Evolutionary conservation across 2,797 vertebrate genomes (phyloP), one percentile per base, ranked within the genome.

Genomic region (Liparis tanakae): DNA sequence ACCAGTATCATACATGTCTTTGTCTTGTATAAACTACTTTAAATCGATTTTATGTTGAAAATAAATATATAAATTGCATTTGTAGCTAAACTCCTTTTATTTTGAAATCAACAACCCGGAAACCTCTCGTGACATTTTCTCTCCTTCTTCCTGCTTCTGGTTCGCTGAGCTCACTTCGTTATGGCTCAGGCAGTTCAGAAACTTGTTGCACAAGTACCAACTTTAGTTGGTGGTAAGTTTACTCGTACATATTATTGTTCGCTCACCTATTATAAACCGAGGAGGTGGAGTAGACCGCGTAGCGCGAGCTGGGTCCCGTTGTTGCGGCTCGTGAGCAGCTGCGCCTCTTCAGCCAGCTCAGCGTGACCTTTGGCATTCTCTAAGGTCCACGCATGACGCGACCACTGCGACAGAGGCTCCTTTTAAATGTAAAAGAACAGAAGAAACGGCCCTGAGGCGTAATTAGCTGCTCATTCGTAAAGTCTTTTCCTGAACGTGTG

Each of bases 101-200:
- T 81, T 80, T 85, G 72, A 87, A 83, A 74, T 67, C 1, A 3
- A 7, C 41, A 6, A 81, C 73, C 87, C 74, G 84, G 87, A 89
- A 85, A 25, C 8, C 0, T 14, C 2, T 12, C 3, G 0, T 7
- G 4, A 0, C 3, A 9, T 3, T 6, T 41, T 62, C 50, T 51
- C 60, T 56, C 0, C 53, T 46, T 70, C 22, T 22, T 3, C 10
- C 41, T 5, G 37, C 25, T 48, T 34, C 17, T 62, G 9, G 30
- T 39, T 22, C 36, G 39, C 33, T 7, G 1, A 1, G 7, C 3
- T 0, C 14, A 17, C 54, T 39, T 64, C 58, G 85, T 3, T 36
- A 96, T 97, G 96, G 96, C 96, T 0, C 95, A 96, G 76, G 93
- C 92, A 0, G 91, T 93, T 10, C 93, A 94, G 89, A 95, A 91